Base-by-base conservation (phyloP, 2,113 vertebrate genomes). In the Platysteira castanea region DNA sequence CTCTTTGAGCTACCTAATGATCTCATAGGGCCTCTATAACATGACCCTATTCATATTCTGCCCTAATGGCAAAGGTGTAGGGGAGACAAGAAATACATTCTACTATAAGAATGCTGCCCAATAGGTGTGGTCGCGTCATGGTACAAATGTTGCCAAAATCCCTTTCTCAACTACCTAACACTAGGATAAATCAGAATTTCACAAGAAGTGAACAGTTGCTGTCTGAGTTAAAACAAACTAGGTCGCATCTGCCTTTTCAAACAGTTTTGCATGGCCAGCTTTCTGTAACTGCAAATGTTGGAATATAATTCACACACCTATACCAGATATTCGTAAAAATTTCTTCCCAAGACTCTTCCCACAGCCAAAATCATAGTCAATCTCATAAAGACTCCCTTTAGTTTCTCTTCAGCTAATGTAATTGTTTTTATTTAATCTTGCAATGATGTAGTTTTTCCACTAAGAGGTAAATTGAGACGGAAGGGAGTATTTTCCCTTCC, bases 401-500 rank as follows among this genome's bases (percentile, higher is more conserved):
- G 52, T 81, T 89, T 93, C 68, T 90, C 52, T 78, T 78, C 84
- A 92, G 44, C 61, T 89, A 93, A 83, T 92, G 37, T 42, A 9
- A 82, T 54, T 81, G 82, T 33, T 92, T 90, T 84, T 89, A 87
- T 91, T 84, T 94, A 89, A 91, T 94, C 76, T 95, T 89, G 69
- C 42, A 81, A 6, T 93, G 89, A 95, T 63, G 68, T 41, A 8
- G 24, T 84, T 96, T 95, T 93, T 92, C 91, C 76, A 92, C 56
- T 63, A 77, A 95, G 89, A 81, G 65, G 54, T 90, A 92, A 96
- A 92, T 14, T 4, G 4, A 90, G 83, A 53, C 0, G 1, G 77
- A 94, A 94, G 65, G 76, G 83, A 92, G 26, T 74, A 88, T 90
- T 90, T 90, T 95, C 71, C 59, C 63, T 80, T 90, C 54, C 54